A percentile compares a stretch with the other conserved stretches of the same genome.
These are phyloP conservation scores for Lasioglossum pauxillum DNA, from an alignment of 2,888 invertebrate genomes.

Conservation along the genomic window DNA sequence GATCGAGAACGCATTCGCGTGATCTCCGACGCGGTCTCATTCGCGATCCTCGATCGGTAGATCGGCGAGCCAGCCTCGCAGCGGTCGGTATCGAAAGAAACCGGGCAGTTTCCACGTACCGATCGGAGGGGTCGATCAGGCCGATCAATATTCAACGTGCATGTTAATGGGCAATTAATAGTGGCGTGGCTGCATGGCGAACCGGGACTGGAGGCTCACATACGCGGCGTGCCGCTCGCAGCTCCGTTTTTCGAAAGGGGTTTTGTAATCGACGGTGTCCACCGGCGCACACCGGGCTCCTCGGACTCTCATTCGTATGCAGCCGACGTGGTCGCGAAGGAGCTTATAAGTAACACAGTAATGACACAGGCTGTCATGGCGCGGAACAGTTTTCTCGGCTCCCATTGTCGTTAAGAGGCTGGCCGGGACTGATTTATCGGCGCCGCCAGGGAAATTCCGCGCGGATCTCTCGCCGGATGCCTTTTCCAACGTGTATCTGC, in stretches of 20 bases:
- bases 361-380: slow-evolving; percentile 81
- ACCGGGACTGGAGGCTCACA: slow-evolving; percentile 67
- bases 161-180: slow-evolving; percentile 79
- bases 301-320: slow-evolving; percentile 75
- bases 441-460: slow-evolving; percentile 74
- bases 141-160: slow-evolving; percentile 79
- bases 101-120: slow-evolving; percentile 64
- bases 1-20: background rate
- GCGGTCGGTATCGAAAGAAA: slow-evolving; percentile 66
- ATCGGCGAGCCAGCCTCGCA: background rate
- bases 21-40: background rate
- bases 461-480: slow-evolving; percentile 43
- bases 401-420: slow-evolving; percentile 75
- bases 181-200: slow-evolving; percentile 52
- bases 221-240: slow-evolving; percentile 73
- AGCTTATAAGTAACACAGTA: slow-evolving; percentile 81
- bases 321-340: slow-evolving; percentile 71
- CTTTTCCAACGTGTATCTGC: slow-evolving; percentile 53
- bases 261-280: slow-evolving; percentile 75
- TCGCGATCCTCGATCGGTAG: background rate
- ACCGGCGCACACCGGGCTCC: background rate
- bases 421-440: slow-evolving; percentile 72
- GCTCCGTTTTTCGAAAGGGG: slow-evolving; percentile 74
- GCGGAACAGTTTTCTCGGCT: slow-evolving; percentile 77
- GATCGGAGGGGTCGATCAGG: slow-evolving; percentile 65